These are phyloP conservation scores for Martes martes DNA, from an alignment of 2,113 vertebrate genomes.

Conservation along the genomic window DNA sequence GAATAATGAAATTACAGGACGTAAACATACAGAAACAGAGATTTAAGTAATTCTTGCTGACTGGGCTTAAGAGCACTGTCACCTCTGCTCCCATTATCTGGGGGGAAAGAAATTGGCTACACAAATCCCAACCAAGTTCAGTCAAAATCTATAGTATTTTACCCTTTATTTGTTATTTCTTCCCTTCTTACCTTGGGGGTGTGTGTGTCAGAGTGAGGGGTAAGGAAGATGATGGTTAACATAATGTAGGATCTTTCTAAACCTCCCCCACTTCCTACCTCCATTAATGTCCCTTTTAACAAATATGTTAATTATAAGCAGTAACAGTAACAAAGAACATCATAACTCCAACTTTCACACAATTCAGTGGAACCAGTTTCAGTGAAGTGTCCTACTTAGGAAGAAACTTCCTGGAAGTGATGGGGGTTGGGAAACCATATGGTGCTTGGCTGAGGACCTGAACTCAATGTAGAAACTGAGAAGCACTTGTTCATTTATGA, in stretches of 20 bases:
- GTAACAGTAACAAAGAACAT: neutral
- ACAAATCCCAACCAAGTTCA: neutral
- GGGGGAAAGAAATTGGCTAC: neutral
- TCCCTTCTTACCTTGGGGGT: neutral
- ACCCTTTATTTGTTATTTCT: neutral
- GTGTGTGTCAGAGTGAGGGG: neutral
- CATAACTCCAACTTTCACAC: neutral
- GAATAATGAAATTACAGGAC: neutral
- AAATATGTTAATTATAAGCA: conserved; percentile 8
- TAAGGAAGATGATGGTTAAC: neutral
- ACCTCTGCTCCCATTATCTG: neutral
- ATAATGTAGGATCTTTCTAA: neutral
- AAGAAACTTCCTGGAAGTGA: neutral
- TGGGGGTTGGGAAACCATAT: neutral
- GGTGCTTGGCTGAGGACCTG: neutral
- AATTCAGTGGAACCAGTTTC: conserved; percentile 16
- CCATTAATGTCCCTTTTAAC: conserved; percentile 20
- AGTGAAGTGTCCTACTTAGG: conserved; percentile 55
- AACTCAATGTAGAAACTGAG: neutral
- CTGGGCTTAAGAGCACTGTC: neutral
- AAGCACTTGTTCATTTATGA: neutral
- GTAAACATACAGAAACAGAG: neutral
- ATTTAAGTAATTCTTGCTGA: neutral
- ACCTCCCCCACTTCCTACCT: neutral
- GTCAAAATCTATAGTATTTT: neutral